Evolutionary conservation across 2,888 invertebrate genomes (phyloP).

Genomic region (Melanchra persicariae): DNA sequence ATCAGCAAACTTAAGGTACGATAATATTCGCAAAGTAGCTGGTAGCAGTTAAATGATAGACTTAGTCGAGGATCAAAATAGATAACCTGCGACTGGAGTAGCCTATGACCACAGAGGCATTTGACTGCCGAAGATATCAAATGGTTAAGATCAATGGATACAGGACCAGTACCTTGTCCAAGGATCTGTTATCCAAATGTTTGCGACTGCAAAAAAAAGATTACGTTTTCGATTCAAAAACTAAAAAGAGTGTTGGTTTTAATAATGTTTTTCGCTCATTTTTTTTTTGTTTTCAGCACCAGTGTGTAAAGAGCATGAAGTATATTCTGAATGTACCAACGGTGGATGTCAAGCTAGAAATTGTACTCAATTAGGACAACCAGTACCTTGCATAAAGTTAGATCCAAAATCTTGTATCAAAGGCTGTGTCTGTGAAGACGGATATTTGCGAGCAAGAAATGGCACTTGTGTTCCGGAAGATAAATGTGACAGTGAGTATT

Average conservation of each 20-base stretch:
- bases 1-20: too few relatives aligned
- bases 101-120: too few relatives aligned
- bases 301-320: slow-evolving; percentile 69
- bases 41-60: too few relatives aligned
- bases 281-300: slow-evolving; percentile 48
- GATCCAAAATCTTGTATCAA: slow-evolving; percentile 66
- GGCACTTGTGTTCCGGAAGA: slow-evolving; percentile 72
- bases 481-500: slow-evolving; percentile 68
- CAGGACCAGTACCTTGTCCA: too few relatives aligned
- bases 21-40: too few relatives aligned
- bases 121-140: too few relatives aligned
- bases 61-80: too few relatives aligned
- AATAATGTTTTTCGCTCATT: background rate
- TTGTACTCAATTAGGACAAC: slow-evolving; percentile 70
- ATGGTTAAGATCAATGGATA: too few relatives aligned
- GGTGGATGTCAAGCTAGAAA: slow-evolving; percentile 71
- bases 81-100: too few relatives aligned
- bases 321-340: slow-evolving; percentile 70
- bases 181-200: too few relatives aligned
- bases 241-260: background rate
- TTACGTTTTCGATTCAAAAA: too few relatives aligned
- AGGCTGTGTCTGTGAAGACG: slow-evolving; percentile 73
- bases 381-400: slow-evolving; percentile 67
- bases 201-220: too few relatives aligned
- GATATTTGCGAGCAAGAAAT: slow-evolving; percentile 67